These are phyloP conservation scores for Osmerus mordax DNA, from an alignment of 2,113 vertebrate species.

Conservation along the genomic window DNA sequence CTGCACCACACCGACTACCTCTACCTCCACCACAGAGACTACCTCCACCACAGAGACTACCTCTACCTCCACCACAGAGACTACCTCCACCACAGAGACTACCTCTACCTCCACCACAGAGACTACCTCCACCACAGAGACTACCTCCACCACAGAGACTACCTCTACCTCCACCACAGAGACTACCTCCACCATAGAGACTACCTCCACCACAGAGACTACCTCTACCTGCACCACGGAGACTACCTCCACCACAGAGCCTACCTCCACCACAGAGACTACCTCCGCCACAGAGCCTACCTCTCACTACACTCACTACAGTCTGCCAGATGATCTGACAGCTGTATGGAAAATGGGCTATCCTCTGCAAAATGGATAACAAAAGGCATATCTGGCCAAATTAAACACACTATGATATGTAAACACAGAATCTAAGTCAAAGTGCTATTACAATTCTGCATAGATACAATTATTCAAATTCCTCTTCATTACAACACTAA, in stretches of 20 bases:
- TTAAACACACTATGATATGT: not conserved
- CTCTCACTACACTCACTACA: not conserved
- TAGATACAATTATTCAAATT: constrained; percentile 5
- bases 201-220: not conserved
- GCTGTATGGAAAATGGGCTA: not conserved
- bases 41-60: not conserved
- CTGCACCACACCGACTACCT: not conserved
- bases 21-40: no score
- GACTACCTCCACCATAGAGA: not conserved
- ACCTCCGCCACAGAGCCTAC: no score
- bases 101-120: not conserved
- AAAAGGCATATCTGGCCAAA: not conserved
- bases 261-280: not conserved
- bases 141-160: not conserved
- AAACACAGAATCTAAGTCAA: not conserved
- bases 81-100: not conserved
- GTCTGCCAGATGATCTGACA: not conserved
- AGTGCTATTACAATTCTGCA: constrained; percentile 23
- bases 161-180: not conserved
- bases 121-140: not conserved
- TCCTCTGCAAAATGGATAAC: constrained; percentile 2
- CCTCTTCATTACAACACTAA: constrained; percentile 5
- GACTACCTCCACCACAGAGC: not conserved
- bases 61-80: not conserved
- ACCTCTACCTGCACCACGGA: not conserved